phyloP scores from a whole-genome alignment of 2,113 vertebrate genomes.

The Cricetomys ansorgei region DNA sequence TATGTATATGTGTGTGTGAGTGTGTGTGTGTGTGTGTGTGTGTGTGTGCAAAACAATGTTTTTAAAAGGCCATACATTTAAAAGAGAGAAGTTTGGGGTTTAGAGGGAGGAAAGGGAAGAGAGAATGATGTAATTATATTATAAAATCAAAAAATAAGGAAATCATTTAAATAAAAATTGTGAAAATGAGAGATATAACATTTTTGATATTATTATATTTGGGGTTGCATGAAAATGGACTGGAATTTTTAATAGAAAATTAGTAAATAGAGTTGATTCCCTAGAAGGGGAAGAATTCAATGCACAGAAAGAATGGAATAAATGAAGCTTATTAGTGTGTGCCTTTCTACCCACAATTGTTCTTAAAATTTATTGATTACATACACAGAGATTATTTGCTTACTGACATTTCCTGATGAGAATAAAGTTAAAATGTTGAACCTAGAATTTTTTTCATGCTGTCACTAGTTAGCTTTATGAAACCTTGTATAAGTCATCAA shows the following conservation, averaged over 20 bases:
- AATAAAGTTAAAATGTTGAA: neutral
- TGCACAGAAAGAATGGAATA: neutral
- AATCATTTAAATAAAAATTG: neutral
- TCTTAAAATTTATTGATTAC: constrained; percentile 8
- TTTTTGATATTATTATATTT: neutral
- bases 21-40: too few relatives aligned
- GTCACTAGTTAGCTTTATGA: neutral
- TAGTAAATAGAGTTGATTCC: neutral
- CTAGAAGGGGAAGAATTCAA: neutral
- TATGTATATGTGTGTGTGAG: neutral
- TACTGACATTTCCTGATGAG: neutral
- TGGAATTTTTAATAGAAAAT: neutral
- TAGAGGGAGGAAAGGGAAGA: neutral
- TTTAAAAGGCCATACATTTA: neutral
- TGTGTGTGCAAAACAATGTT: neutral
- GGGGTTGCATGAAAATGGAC: neutral
- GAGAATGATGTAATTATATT: neutral
- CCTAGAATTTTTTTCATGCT: constrained; percentile 5
- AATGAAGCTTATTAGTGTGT: constrained; percentile 1
- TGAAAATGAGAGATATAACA: neutral
- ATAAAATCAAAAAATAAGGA: neutral
- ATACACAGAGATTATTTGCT: neutral
- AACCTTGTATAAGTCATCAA: neutral
- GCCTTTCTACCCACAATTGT: neutral
- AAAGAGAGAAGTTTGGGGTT: neutral